phyloP scores from a whole-genome alignment of 1,140 invertebrate genomes.

The Macrobrachium nipponense region DNA sequence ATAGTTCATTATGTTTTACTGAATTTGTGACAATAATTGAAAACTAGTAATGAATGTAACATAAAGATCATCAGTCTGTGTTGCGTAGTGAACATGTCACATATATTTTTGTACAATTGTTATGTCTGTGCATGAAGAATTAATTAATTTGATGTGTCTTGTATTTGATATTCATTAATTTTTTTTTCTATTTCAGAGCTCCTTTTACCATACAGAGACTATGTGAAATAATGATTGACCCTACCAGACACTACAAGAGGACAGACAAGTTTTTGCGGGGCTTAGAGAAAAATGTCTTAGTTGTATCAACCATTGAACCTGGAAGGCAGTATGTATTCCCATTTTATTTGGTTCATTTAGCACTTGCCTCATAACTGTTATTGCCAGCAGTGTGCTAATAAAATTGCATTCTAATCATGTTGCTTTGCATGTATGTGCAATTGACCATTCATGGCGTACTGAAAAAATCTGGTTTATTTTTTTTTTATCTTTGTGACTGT shows the following conservation, averaged over 20 bases:
- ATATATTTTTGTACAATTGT: background rate
- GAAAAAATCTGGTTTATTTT: too few relatives aligned
- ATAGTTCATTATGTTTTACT: too few relatives aligned
- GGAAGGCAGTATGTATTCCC: conserved; percentile 52
- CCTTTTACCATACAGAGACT: conserved; percentile 97
- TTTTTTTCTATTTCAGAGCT: conserved; percentile 79
- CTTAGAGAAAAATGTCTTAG: conserved; percentile 92
- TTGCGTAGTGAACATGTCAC: too few relatives aligned
- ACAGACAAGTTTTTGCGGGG: conserved; percentile 97
- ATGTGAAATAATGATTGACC: conserved; percentile 90
- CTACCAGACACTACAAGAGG: conserved; percentile 93
- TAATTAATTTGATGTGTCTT: background rate
- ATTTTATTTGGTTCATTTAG: background rate
- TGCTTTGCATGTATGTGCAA: too few relatives aligned
- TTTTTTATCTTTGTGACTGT: too few relatives aligned
- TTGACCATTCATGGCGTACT: too few relatives aligned
- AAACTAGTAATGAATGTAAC: too few relatives aligned
- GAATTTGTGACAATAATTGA: too few relatives aligned
- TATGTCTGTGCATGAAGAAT: background rate
- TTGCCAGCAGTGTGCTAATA: too few relatives aligned
- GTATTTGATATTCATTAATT: conserved; percentile 29
- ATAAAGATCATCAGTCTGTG: too few relatives aligned
- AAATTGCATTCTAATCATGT: too few relatives aligned
- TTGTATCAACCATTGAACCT: conserved; percentile 90
- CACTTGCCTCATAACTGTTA: background rate